Percentiles rank a stretch among this genome's conserved stretches.
Evolutionary conservation across 37 sponge, comb jelly and placozoan genomes (phyloP).

Genomic region (Diacarnus erythraeanus): DNA sequence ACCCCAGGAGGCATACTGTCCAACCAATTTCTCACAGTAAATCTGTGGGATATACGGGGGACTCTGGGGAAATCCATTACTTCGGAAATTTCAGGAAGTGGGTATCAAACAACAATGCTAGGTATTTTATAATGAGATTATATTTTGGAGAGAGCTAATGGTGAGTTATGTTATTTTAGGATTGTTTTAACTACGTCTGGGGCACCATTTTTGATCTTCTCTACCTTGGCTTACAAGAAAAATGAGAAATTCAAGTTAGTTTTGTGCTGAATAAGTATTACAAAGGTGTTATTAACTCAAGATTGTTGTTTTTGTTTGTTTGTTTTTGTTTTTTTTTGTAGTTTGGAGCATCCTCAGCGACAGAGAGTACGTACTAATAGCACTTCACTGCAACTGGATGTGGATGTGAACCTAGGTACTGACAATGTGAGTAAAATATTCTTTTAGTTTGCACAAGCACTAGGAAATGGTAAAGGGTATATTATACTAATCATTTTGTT

Average conservation of each 20-base stretch:
- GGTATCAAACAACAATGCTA: neutral
- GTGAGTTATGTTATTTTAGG: no score
- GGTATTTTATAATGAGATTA: neutral
- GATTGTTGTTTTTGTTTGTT: no score
- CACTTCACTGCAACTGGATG: constrained; percentile 39
- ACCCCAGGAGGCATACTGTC: neutral
- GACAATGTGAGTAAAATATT: neutral
- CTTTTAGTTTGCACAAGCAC: neutral
- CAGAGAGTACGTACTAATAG: constrained; percentile 33
- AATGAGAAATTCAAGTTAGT: constrained; percentile 18
- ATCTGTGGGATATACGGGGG: neutral
- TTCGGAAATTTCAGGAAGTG: neutral
- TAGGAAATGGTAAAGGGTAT: neutral
- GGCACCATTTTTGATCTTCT: constrained; percentile 9
- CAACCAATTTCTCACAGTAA: neutral
- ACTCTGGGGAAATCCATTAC: no score
- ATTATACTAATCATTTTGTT: neutral
- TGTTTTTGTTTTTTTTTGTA: neutral
- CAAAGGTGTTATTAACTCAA: no score
- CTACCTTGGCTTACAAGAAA: constrained; percentile 26
- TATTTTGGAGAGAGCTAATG: no score
- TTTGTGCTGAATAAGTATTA: no score
- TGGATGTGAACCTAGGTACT: constrained; percentile 41
- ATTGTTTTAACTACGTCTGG: neutral
- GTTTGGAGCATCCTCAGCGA: constrained; percentile 1